These are phyloP conservation scores for Endotricha flammealis DNA, from an alignment of 2,888 invertebrate genomes.

Conservation along the genomic window DNA sequence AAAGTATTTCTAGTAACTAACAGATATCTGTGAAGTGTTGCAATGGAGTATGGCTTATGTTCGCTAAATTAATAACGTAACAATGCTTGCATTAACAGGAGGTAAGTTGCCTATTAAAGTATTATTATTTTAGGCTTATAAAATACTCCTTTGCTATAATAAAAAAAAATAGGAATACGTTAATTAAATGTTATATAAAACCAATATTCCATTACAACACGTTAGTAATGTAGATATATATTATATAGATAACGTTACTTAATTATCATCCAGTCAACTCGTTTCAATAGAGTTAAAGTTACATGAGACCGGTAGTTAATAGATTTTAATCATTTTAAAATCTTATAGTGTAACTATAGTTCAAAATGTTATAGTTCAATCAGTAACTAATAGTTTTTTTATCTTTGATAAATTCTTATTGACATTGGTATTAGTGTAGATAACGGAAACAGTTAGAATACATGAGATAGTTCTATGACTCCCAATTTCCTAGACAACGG, in stretches of 20 bases:
- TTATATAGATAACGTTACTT: slow-evolving; percentile 25
- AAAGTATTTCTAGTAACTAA: slow-evolving; percentile 44
- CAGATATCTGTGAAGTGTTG: slow-evolving; percentile 62
- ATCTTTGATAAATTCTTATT: slow-evolving; percentile 40
- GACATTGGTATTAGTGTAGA: slow-evolving; percentile 41
- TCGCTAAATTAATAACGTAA: slow-evolving; percentile 53
- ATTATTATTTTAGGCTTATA: slow-evolving; percentile 32
- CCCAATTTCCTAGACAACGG: slow-evolving; percentile 59
- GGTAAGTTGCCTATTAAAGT: slow-evolving; percentile 57
- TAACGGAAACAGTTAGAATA: slow-evolving; percentile 27
- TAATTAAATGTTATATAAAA: slow-evolving; percentile 23
- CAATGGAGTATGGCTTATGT: slow-evolving; percentile 73
- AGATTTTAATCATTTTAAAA: slow-evolving; percentile 39
- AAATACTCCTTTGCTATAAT: slow-evolving; percentile 38
- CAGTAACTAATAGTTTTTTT: slow-evolving; percentile 44
- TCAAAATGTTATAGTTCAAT: slow-evolving; percentile 29
- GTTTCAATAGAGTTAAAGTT: slow-evolving; percentile 37
- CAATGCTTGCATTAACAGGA: slow-evolving; percentile 42
- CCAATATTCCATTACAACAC: slow-evolving; percentile 76
- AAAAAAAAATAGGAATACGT: slow-evolving; percentile 32
- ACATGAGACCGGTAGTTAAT: slow-evolving; percentile 47
- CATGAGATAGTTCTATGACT: slow-evolving; percentile 45
- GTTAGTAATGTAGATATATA: slow-evolving; percentile 43
- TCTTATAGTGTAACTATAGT: slow-evolving; percentile 43
- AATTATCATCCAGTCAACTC: slow-evolving; percentile 35